Evolutionary conservation across 1,140 invertebrate species (phyloP).

Genomic region (Condylostylus longicornis): DNA sequence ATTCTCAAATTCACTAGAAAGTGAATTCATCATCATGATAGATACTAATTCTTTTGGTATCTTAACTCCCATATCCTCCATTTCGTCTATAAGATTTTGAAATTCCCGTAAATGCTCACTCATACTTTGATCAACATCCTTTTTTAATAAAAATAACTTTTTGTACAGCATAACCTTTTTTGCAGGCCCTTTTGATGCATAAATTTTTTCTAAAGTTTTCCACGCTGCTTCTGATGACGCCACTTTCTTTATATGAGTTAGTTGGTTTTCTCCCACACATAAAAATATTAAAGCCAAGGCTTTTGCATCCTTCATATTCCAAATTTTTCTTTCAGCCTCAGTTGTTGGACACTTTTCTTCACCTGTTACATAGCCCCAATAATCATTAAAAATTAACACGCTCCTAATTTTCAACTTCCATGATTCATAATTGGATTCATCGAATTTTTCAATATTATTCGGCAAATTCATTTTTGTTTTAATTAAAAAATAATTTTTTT

Average conservation of each 20-base stretch:
- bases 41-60: constrained; percentile 5
- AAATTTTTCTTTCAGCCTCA: not conserved
- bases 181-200: constrained; percentile 6
- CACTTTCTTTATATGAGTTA: constrained; percentile 6
- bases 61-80: constrained; percentile 5
- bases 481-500: no score
- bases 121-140: constrained; percentile 3
- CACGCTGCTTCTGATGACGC: constrained; percentile 3
- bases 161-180: constrained; percentile 7
- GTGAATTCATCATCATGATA: constrained; percentile 7
- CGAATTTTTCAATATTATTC: constrained; percentile 8
- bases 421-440: constrained; percentile 2
- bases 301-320: constrained; percentile 1
- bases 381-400: not conserved
- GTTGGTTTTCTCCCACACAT: constrained; percentile 4
- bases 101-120: constrained; percentile 6
- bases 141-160: constrained; percentile 6
- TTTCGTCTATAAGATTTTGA: constrained; percentile 1
- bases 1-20: constrained; percentile 7
- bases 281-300: constrained; percentile 5
- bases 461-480: no score
- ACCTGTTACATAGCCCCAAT: not conserved
- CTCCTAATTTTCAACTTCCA: constrained; percentile 1
- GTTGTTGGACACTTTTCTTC: no score
- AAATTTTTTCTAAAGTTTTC: constrained; percentile 8